These are phyloP conservation scores for Panzeria rudis DNA, from an alignment of 2,888 invertebrate genomes.

Conservation along the genomic window DNA sequence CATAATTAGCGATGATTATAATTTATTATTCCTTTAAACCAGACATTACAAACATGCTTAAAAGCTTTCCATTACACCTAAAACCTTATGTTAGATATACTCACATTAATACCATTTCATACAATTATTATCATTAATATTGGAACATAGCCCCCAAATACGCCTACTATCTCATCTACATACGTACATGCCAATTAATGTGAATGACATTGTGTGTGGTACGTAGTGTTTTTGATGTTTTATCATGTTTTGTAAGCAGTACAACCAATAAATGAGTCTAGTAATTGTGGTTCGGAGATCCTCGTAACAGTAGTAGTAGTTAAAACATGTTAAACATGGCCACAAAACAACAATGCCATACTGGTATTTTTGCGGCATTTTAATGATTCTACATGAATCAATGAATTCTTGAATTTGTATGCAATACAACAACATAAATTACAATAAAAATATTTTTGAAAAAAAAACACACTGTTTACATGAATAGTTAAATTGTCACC, in stretches of 20 bases:
- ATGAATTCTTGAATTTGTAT: conserved; percentile 59
- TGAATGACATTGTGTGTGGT: conserved; percentile 32
- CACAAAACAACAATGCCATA: conserved; percentile 62
- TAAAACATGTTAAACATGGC: conserved; percentile 61
- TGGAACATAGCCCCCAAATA: not conserved
- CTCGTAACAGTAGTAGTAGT: conserved; percentile 41
- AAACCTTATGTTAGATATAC: not conserved
- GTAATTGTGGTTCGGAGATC: conserved; percentile 63
- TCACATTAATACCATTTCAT: not conserved
- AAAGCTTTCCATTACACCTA: not conserved
- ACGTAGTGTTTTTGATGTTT: conserved; percentile 65
- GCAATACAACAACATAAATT: conserved; percentile 8
- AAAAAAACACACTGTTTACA: not conserved
- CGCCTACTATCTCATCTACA: not conserved
- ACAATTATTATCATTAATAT: conserved; percentile 49
- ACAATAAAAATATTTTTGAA: conserved; percentile 12
- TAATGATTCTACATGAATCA: conserved; percentile 67
- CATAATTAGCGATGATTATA: not conserved
- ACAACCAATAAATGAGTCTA: conserved; percentile 58
- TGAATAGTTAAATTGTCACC: conserved; percentile 27
- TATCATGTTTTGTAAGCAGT: conserved; percentile 54
- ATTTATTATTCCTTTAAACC: conserved; percentile 5
- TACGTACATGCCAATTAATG: conserved; percentile 51
- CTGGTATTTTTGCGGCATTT: conserved; percentile 65
- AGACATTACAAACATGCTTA: conserved; percentile 15